A percentile compares a stretch with the other conserved stretches of the same genome.
Evolutionary conservation across 2,797 vertebrate species (phyloP).

Genomic region (Hypotaenidia okinawae): DNA sequence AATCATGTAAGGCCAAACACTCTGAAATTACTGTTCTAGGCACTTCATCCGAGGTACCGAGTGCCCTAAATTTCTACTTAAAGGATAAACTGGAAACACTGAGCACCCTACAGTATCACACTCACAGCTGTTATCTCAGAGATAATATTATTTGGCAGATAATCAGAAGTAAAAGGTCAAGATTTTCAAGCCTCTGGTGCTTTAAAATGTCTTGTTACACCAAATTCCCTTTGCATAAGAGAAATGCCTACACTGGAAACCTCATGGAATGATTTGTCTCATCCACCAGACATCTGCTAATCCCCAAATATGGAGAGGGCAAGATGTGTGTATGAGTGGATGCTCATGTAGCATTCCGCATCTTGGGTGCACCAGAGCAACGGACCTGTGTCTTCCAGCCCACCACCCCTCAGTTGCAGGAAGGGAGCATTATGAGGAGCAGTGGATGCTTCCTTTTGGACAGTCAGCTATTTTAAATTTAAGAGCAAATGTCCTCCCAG

Average conservation of each 20-base stretch:
- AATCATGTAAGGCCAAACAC: slow-evolving; percentile 53
- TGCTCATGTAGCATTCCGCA: not conserved
- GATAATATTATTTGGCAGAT: not conserved
- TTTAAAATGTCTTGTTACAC: not conserved
- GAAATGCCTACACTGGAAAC: not conserved
- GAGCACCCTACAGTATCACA: not conserved
- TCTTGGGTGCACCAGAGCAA: not conserved
- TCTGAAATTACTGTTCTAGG: slow-evolving; percentile 40
- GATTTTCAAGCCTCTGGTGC: not conserved
- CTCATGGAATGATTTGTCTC: not conserved
- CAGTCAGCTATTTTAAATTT: not conserved
- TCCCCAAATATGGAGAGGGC: accelerated
- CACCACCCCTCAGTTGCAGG: not conserved
- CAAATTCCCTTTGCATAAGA: not conserved
- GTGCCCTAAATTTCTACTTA: slow-evolving; percentile 15
- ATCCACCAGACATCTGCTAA: not conserved
- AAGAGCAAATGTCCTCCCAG: not conserved
- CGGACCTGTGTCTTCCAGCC: not conserved
- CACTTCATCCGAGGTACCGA: slow-evolving; percentile 32
- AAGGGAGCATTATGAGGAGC: not conserved
- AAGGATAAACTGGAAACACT: slow-evolving; percentile 5
- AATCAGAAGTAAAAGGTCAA: not conserved
- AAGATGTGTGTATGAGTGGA: accelerated
- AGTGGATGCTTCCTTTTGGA: not conserved
- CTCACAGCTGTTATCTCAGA: not conserved